Conservation (phyloP, 2,888 invertebrate genomes). For the Protula sp. region DNA sequence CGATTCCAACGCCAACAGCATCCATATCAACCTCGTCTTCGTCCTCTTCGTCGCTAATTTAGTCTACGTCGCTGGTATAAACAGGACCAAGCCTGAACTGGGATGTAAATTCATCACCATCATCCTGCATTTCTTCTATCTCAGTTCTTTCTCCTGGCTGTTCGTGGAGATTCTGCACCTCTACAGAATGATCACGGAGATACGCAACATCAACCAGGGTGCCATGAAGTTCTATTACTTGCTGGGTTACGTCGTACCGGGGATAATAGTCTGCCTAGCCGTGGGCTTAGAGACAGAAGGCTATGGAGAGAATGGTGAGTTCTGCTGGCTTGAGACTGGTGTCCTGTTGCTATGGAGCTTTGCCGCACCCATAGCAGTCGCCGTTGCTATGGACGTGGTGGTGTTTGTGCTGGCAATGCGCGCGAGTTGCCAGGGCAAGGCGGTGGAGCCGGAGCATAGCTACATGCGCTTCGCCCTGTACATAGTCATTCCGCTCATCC, state of each 20-base stretch:
- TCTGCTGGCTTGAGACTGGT: constrained; percentile 94
- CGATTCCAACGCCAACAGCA: constrained; percentile 76
- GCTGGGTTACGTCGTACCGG: constrained; percentile 60
- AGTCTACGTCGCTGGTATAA: constrained; percentile 75
- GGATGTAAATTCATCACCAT: constrained; percentile 85
- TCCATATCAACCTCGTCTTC: constrained; percentile 87
- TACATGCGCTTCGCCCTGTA: constrained; percentile 72
- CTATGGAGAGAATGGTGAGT: constrained; percentile 88
- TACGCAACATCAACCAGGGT: constrained; percentile 93
- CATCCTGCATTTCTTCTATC: constrained; percentile 86
- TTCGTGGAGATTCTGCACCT: constrained; percentile 87
- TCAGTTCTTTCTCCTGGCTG: constrained; percentile 84
- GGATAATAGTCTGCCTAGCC: constrained; percentile 81
- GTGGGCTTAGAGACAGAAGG: constrained; percentile 90
- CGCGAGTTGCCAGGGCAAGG: constrained; percentile 78
- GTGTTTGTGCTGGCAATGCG: constrained; percentile 79
- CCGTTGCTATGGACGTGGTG: constrained; percentile 69
- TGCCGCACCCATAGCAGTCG: constrained; percentile 79
- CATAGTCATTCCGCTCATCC: constrained; percentile 79
- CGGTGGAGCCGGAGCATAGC: constrained; percentile 70
- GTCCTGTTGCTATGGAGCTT: constrained; percentile 93
- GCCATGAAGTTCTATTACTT: constrained; percentile 68
- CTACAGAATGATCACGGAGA: constrained; percentile 88
- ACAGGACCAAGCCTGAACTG: constrained; percentile 76
- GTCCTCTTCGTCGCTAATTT: constrained; percentile 81